Evolutionary conservation across 2,113 vertebrate genomes (phyloP).

Genomic region (Chrysemys picta): DNA sequence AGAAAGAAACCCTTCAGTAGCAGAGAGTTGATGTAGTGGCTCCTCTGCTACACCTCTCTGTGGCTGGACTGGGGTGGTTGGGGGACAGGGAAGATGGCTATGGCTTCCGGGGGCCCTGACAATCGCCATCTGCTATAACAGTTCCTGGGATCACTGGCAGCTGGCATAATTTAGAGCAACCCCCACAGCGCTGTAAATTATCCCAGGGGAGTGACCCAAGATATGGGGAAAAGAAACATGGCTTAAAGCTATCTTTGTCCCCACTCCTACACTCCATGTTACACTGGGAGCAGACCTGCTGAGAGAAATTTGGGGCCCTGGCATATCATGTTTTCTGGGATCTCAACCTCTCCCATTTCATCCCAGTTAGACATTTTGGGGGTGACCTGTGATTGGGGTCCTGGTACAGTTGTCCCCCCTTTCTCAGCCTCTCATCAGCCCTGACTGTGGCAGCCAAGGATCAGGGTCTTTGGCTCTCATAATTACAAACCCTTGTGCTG

Average conservation of each 20-base stretch:
- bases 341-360: neutral
- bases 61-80: fast-evolving
- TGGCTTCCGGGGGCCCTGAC: neutral
- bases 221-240: neutral
- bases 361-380: neutral
- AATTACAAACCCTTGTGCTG: neutral
- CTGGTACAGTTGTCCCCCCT: neutral
- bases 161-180: neutral
- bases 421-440: neutral
- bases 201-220: neutral
- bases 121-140: neutral
- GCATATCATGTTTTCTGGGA: neutral
- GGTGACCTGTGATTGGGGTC: neutral
- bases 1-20: fast-evolving
- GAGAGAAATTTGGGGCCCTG: neutral
- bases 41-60: neutral
- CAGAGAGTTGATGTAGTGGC: neutral
- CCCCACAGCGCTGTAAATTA: fast-evolving
- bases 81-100: neutral
- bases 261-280: neutral
- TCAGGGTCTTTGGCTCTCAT: neutral
- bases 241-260: neutral
- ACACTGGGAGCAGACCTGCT: no score
- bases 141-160: neutral
- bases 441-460: neutral